Evolutionary conservation across 2,888 invertebrate species (phyloP).

Genomic region (Cheiracanthium punctorium): DNA sequence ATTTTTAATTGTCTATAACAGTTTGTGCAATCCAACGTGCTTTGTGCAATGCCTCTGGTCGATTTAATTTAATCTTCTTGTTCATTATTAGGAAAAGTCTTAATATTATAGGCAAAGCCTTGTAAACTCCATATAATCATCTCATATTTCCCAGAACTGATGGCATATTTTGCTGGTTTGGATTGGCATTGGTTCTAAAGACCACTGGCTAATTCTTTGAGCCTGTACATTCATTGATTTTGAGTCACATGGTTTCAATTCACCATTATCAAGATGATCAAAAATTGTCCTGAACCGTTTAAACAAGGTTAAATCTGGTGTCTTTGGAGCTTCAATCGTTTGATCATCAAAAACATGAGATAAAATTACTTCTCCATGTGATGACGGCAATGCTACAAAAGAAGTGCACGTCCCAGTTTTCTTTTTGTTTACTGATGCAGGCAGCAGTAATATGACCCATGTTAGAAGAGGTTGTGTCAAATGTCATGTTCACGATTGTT

Average conservation of each 20-base stretch:
- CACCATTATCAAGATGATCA: slow-evolving; percentile 1
- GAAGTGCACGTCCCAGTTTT: not conserved
- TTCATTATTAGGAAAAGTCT: not conserved
- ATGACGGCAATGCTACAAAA: not conserved
- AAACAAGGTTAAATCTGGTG: slow-evolving; percentile 12
- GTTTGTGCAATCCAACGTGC: slow-evolving; percentile 21
- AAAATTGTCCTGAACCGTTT: not conserved
- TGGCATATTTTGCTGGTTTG: slow-evolving; percentile 1
- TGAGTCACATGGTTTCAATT: not conserved
- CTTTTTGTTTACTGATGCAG: not conserved
- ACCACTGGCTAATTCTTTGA: not conserved
- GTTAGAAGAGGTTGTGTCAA: not conserved
- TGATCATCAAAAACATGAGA: slow-evolving; percentile 3
- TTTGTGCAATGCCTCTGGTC: not conserved
- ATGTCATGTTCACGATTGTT: not conserved
- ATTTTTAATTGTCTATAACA: not conserved
- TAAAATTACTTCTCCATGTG: slow-evolving; percentile 18
- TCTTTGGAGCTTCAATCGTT: not conserved
- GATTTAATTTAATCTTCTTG: slow-evolving; percentile 3
- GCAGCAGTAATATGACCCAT: not conserved
- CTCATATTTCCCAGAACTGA: not conserved
- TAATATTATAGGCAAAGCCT: not conserved
- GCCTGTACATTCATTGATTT: not conserved
- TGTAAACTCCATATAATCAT: slow-evolving; percentile 12
- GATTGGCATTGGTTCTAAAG: slow-evolving; percentile 19